Evolutionary conservation across 2,888 invertebrate species (phyloP), one percentile per base, ranked within the genome.

Genomic region (Lepetodrilus schrolli): DNA sequence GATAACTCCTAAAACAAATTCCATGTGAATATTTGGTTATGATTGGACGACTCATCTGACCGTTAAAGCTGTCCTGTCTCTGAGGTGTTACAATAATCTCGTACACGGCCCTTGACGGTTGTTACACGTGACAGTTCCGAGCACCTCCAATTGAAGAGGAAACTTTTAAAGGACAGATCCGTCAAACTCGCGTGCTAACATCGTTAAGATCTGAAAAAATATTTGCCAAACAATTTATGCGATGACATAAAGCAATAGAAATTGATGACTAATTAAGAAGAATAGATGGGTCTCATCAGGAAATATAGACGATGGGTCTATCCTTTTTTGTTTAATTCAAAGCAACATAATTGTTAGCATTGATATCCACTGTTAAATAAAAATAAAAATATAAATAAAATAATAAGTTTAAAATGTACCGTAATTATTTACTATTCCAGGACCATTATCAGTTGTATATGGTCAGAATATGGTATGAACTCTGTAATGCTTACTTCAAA

Each of bases 11-110:
- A 34, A 7, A 34, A 58, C 2, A 30, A 30, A 34, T 30, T n/a
- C 26, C 17, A 17, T 34, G 17, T 58, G 58, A 30, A 58, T 58
- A 26, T 30, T 8, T 58, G 58, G 34, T 58, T 58, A 30, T 30
- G 13, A 58, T 58, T 58, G 58, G 58, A 58, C 58, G 34, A 34
- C 26, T 58, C 58, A 30, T n/a, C 30, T 58, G 58, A 58, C 58
- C 58, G 30, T 58, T 26, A 58, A 23, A 58, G 34, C 58, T 23
- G 34, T 34, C 26, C 58, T 30, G 34, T 58, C 58, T 17, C 30
- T 30, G 26, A 30, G 30, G 58, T 58, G 58, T 30, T 26, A 58
- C 26, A 58, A 30, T 58, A 58, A 3, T 34, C 30, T 30, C 17
- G 34, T 21, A 58, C 17, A 58, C 17, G n/a, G 48, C 34, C 58